Percentiles rank a stretch among this genome's conserved stretches.
phyloP scores from a whole-genome alignment of 35 echinoderm and acorn worm species.

The Ophioderma brevispina region DNA sequence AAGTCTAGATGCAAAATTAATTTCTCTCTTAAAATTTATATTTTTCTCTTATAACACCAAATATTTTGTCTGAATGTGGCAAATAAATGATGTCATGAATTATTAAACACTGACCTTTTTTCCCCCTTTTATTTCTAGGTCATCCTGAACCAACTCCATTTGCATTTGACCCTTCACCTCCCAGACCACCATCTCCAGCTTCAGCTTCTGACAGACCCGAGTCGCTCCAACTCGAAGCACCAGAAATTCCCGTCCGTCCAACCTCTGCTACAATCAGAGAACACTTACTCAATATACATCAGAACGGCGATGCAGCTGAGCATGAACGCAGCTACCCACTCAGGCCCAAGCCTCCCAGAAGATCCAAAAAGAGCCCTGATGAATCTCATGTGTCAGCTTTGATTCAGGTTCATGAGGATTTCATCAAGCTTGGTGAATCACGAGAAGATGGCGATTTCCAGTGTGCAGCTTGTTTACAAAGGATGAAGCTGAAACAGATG shows the following conservation, averaged over 20 bases:
- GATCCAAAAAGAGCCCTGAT: slow-evolving; percentile 24
- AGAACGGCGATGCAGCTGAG: not conserved
- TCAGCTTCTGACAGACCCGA: slow-evolving; percentile 13
- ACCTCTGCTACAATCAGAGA: slow-evolving; percentile 60
- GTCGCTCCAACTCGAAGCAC: slow-evolving; percentile 34
- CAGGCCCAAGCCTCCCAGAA: slow-evolving; percentile 10
- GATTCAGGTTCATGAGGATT: slow-evolving; percentile 29
- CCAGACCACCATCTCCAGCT: not conserved
- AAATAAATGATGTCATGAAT: too few relatives aligned
- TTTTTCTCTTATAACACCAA: too few relatives aligned
- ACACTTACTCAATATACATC: slow-evolving; percentile 21
- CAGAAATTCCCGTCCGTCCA: slow-evolving; percentile 46
- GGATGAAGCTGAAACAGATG: slow-evolving; percentile 26
- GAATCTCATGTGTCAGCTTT: slow-evolving; percentile 30
- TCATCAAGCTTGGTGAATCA: slow-evolving; percentile 20
- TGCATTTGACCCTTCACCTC: slow-evolving; percentile 12
- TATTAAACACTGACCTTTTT: too few relatives aligned
- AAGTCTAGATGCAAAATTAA: too few relatives aligned
- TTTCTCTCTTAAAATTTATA: too few relatives aligned
- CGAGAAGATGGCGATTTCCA: not conserved
- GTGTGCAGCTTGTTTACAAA: slow-evolving; percentile 18
- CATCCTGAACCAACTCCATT: slow-evolving; percentile 1
- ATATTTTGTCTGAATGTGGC: too few relatives aligned
- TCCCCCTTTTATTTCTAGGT: not conserved
- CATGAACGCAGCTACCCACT: too few relatives aligned